These are phyloP conservation scores for Pseudorasbora parva DNA, from an alignment of 2,113 vertebrate species.

Conservation along the genomic window DNA sequence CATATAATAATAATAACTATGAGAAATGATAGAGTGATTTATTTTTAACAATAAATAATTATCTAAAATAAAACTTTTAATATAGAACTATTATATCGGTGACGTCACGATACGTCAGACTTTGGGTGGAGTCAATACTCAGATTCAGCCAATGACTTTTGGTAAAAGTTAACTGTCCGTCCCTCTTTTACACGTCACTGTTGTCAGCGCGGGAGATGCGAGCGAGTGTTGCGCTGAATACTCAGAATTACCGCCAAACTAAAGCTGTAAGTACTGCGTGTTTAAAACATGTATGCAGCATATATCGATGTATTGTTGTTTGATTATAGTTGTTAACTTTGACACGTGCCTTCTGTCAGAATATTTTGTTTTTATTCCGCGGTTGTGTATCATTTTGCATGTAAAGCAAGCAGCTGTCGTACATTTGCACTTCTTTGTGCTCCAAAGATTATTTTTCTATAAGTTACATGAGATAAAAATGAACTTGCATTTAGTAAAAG, in stretches of 20 bases:
- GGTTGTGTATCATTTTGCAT: background rate
- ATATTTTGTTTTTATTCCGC: background rate
- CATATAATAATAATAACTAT: background rate
- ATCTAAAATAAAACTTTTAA: background rate
- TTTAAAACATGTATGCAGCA: background rate
- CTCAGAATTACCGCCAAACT: conserved; percentile 43
- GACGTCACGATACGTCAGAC: background rate
- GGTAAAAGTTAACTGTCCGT: background rate
- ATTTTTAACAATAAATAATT: background rate
- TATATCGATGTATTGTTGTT: background rate
- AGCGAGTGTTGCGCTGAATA: conserved; percentile 11
- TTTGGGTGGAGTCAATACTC: background rate
- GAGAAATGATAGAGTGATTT: background rate
- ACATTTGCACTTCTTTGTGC: conserved; percentile 1
- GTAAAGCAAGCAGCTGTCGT: background rate
- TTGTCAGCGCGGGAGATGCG: conserved; percentile 51
- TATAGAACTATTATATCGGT: background rate
- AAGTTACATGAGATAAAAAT: background rate
- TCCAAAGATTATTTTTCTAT: background rate
- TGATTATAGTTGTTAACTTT: background rate
- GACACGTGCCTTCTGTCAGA: background rate
- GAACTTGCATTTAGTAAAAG: background rate
- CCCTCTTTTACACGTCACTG: conserved; percentile 51
- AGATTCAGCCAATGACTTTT: conserved; percentile 42
- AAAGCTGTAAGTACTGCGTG: conserved; percentile 40